phyloP scores from a whole-genome alignment of 1,140 invertebrate species.

The Drosophila carrolli region DNA sequence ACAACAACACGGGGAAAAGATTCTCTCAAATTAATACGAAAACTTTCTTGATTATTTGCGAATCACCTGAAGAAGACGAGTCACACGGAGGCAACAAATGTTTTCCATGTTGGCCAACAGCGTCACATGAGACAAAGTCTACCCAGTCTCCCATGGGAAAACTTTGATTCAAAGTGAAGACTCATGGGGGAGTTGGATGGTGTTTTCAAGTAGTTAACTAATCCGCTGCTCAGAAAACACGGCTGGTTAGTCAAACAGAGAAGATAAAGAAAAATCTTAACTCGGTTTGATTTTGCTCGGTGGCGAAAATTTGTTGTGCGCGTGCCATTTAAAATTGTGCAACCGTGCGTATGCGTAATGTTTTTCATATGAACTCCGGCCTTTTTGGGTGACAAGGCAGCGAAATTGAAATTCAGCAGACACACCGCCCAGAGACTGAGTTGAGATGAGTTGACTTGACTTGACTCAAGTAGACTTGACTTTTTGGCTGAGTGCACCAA shows the following conservation, averaged over 20 bases:
- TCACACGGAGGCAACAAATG: slow-evolving; percentile 56
- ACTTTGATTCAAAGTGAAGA: slow-evolving; percentile 66
- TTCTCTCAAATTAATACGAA: slow-evolving; percentile 75
- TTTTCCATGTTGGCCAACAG: slow-evolving; percentile 52
- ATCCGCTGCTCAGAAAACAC: slow-evolving; percentile 63
- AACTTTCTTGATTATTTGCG: slow-evolving; percentile 82
- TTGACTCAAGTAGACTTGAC: slow-evolving; percentile 61
- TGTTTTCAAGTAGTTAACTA: slow-evolving; percentile 76
- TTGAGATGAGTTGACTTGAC: slow-evolving; percentile 23
- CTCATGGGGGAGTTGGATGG: slow-evolving; percentile 7
- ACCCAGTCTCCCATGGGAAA: slow-evolving; percentile 44
- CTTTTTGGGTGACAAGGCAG: slow-evolving; percentile 63
- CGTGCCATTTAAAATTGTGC: slow-evolving; percentile 82
- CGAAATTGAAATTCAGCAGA: slow-evolving; percentile 77
- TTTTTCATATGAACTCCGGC: slow-evolving; percentile 77
- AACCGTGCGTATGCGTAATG: slow-evolving; percentile 82
- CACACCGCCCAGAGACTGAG: slow-evolving; percentile 52
- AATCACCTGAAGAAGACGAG: slow-evolving; percentile 60
- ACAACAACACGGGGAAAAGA: slow-evolving; percentile 23
- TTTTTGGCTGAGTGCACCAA: slow-evolving; percentile 77
- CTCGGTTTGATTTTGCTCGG: slow-evolving; percentile 48
- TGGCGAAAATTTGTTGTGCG: slow-evolving; percentile 58
- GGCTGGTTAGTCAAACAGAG: slow-evolving; percentile 71
- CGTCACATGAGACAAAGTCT: slow-evolving; percentile 30
- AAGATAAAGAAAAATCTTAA: slow-evolving; percentile 40